These are phyloP conservation scores for Epinephelus coioides DNA, from an alignment of 2,797 vertebrate genomes.

Conservation along the genomic window DNA sequence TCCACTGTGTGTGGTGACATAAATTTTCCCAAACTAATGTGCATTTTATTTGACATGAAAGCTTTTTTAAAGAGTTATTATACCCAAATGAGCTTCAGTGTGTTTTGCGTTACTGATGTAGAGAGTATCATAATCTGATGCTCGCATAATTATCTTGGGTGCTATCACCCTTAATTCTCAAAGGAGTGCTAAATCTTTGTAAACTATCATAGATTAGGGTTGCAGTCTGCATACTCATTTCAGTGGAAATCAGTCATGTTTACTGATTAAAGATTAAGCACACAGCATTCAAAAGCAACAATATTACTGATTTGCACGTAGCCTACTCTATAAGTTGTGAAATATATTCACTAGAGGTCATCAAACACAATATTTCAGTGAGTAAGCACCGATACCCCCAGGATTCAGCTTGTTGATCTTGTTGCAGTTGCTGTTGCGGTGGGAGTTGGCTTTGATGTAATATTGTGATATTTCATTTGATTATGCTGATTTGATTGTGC, in stretches of 20 bases:
- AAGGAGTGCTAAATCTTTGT: conserved; percentile 38
- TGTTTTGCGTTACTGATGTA: conserved; percentile 23
- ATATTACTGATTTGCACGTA: conserved; percentile 25
- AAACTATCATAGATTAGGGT: conserved; percentile 21
- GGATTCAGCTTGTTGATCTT: conserved; percentile 86
- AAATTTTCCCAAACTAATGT: neutral
- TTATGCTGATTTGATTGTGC: conserved; percentile 93
- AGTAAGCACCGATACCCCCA: conserved; percentile 75
- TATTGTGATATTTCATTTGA: conserved; percentile 94
- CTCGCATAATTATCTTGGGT: conserved; percentile 35
- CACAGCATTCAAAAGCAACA: conserved; percentile 39
- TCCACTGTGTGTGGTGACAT: neutral
- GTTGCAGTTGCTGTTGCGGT: conserved; percentile 87
- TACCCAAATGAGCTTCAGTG: conserved; percentile 23
- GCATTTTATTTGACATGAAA: conserved; percentile 20
- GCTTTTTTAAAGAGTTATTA: conserved; percentile 13
- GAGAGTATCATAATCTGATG: conserved; percentile 32
- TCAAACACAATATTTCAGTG: conserved; percentile 32
- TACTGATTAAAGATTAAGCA: conserved; percentile 40
- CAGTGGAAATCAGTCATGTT: conserved; percentile 35
- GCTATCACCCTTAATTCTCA: conserved; percentile 27
- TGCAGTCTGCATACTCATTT: conserved; percentile 38
- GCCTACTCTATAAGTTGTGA: conserved; percentile 27
- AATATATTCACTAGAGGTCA: conserved; percentile 42
- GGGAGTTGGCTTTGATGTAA: conserved; percentile 90